phyloP scores from a whole-genome alignment of 2,113 vertebrate genomes.

The Cyprinodon variegatus region DNA sequence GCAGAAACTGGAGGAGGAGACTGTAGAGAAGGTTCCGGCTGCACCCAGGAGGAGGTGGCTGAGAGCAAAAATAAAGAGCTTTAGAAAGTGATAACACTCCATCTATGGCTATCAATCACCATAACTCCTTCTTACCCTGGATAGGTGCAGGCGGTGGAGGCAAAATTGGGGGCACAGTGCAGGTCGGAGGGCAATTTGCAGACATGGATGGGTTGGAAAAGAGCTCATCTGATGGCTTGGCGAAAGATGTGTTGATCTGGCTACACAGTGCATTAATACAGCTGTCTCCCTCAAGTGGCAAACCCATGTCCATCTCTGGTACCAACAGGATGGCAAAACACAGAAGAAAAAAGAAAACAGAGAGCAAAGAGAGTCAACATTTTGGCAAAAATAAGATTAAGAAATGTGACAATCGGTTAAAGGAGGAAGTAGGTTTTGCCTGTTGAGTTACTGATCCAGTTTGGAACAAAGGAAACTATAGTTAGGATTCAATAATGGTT shows the following conservation, averaged over 20 bases:
- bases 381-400: not conserved
- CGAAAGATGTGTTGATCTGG: constrained; percentile 87
- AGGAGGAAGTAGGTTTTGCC: constrained; percentile 7
- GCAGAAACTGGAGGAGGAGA: constrained; percentile 71
- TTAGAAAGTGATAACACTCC: not conserved
- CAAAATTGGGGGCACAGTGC: constrained; percentile 52
- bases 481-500: constrained; percentile 1
- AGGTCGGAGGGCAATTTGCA: constrained; percentile 64
- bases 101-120: not conserved
- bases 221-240: constrained; percentile 80
- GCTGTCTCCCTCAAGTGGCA: constrained; percentile 79
- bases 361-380: not conserved
- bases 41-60: constrained; percentile 74
- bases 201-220: constrained; percentile 67
- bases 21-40: constrained; percentile 66
- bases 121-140: constrained; percentile 68
- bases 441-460: constrained; percentile 26
- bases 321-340: constrained; percentile 55
- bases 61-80: constrained; percentile 12
- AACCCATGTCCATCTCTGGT: constrained; percentile 82
- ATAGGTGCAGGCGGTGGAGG: constrained; percentile 74
- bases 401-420: not conserved
- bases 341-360: not conserved
- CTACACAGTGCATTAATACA: constrained; percentile 86
- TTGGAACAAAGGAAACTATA: constrained; percentile 25